These are phyloP conservation scores for Stenodera caucasica DNA, from an alignment of 2,888 invertebrate species.

Conservation along the genomic window DNA sequence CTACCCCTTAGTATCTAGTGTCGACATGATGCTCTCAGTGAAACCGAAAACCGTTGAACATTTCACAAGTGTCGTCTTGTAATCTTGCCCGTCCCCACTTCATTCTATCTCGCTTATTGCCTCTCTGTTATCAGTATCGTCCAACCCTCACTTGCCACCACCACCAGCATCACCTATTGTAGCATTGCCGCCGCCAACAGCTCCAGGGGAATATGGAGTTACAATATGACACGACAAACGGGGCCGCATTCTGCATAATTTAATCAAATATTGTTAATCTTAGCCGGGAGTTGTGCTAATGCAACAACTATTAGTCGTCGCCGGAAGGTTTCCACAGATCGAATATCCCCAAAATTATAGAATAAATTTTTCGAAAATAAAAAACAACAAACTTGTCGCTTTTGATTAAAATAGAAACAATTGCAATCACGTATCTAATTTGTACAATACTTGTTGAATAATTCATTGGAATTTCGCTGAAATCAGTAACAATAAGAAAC, in stretches of 20 bases:
- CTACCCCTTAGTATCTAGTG: slow-evolving; percentile 14
- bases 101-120: background rate
- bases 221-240: slow-evolving; percentile 43
- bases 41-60: slow-evolving; percentile 47
- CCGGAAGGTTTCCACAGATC: background rate
- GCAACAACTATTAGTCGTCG: slow-evolving; percentile 9
- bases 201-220: slow-evolving; percentile 50
- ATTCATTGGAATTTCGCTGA: slow-evolving; percentile 16
- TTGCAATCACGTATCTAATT: background rate
- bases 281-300: slow-evolving; percentile 18
- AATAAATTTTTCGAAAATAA: background rate
- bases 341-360: background rate
- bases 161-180: slow-evolving; percentile 18
- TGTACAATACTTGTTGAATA: slow-evolving; percentile 15
- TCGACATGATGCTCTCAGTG: slow-evolving; percentile 21
- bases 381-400: background rate
- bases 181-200: slow-evolving; percentile 29
- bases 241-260: slow-evolving; percentile 44
- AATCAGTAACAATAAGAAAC: background rate
- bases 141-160: slow-evolving; percentile 18
- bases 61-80: slow-evolving; percentile 14
- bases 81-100: slow-evolving; percentile 1
- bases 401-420: background rate
- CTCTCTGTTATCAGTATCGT: slow-evolving; percentile 49
- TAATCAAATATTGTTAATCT: slow-evolving; percentile 38